phyloP scores from a whole-genome alignment of 2,888 invertebrate genomes.

The Ommatoiulus sabulosus region DNA sequence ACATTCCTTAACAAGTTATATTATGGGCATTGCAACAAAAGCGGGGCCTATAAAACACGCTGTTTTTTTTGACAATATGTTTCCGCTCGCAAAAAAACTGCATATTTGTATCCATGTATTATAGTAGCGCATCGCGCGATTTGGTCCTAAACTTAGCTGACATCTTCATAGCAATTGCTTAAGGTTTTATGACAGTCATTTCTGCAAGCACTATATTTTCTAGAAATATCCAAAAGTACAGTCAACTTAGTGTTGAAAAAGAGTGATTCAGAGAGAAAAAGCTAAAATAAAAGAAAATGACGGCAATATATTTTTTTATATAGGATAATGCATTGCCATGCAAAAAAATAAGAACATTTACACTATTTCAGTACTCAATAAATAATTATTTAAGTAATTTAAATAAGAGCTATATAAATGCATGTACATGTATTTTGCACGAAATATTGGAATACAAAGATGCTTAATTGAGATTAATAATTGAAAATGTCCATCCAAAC shows the following conservation, averaged over 20 bases:
- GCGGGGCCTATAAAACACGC: not conserved
- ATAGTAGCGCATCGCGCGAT: not conserved
- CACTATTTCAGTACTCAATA: not conserved
- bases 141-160: not conserved
- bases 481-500: too few relatives aligned
- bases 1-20: not conserved
- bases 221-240: not conserved
- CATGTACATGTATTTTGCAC: too few relatives aligned
- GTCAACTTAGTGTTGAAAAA: not conserved
- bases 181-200: not conserved
- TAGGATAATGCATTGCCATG: not conserved
- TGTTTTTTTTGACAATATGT: conserved; percentile 15
- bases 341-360: not conserved
- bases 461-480: too few relatives aligned
- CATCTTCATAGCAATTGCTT: not conserved
- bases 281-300: not conserved
- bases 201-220: not conserved
- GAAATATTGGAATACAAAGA: too few relatives aligned
- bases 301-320: not conserved
- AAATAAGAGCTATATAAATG: too few relatives aligned
- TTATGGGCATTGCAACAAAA: not conserved
- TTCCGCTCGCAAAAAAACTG: not conserved
- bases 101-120: not conserved
- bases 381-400: not conserved
- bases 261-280: not conserved